These are phyloP conservation scores for Diprion similis DNA, from an alignment of 1,140 invertebrate genomes.

Conservation along the genomic window DNA sequence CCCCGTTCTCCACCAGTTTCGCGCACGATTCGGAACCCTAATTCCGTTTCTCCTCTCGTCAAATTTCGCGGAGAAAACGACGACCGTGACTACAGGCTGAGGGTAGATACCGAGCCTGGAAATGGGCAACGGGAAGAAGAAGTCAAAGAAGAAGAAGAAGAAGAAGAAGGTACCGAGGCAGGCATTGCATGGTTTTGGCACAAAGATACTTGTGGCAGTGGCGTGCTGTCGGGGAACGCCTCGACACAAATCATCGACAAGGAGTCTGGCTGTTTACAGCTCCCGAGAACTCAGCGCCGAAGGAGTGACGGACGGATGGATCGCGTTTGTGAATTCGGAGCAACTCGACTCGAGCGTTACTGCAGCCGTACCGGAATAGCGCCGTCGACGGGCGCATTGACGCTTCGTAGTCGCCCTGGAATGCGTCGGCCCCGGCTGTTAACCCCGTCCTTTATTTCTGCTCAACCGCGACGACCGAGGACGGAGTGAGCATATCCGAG, in stretches of 20 bases:
- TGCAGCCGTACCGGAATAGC: background rate
- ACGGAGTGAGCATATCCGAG: background rate
- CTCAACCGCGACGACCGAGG: background rate
- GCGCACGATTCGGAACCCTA: no score
- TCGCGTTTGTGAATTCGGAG: background rate
- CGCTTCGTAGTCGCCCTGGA: background rate
- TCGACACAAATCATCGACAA: constrained; percentile 2
- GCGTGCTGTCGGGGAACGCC: background rate
- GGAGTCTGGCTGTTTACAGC: background rate
- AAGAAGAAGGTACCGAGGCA: no score
- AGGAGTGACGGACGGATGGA: background rate
- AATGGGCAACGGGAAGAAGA: no score
- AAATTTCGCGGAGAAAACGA: no score
- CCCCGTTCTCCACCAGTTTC: no score
- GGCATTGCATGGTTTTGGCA: background rate
- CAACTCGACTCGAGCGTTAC: background rate
- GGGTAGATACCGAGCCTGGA: no score
- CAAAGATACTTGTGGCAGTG: background rate
- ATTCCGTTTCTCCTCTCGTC: no score
- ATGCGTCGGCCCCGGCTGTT: constrained; percentile 3
- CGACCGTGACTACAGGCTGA: no score
- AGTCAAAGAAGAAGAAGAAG: no score
- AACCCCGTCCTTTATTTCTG: constrained; percentile 7
- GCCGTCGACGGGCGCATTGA: constrained; percentile 6
- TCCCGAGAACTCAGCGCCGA: background rate